Evolutionary conservation across 2,113 vertebrate species (phyloP), one percentile per base, ranked within the genome.

Genomic region (Psettodes erumei): DNA sequence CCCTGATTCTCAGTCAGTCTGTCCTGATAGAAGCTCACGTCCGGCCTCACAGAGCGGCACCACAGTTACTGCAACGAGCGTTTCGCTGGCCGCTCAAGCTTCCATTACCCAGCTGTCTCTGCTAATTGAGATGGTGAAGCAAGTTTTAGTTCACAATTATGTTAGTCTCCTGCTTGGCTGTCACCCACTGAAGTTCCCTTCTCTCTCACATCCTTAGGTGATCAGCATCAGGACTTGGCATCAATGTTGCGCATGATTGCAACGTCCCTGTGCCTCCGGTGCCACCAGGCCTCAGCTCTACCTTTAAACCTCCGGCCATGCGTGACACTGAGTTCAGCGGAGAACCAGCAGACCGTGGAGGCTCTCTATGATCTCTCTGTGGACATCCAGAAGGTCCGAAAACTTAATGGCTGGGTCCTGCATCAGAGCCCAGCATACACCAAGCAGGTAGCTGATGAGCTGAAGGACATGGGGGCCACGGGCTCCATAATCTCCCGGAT

Each of bases 381-480:
- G 21, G 95, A 99, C 61, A 19, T 98, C 74, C 93, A 92, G 6
- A 98, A 96, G 70, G 92, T 99, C 30, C 94, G 96, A 12, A 93
- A 95, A 73, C 68, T 95, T 6, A 98, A 96, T 51, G 92, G 92
- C 61, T 98, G 97, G 97, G 95, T 98, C 16, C 93, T 99, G 58
- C 83, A 83, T 65, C 94, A 93, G 71, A 93, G 90, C 21, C 82
- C 92, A 8, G 89, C 95, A 5, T 96, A 96, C 0, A 92, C 95
- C 13, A 90, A 90, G 27, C 96, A 98, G 90, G 93, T 93, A 1
- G 94, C 94, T 53, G 43, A 21, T 7, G 85, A 96, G 77, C 89
- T 99, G 65, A 90, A 79, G 75, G 92, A 94, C 80, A 92, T 98
- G 84, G 97, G 98, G 37, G 96, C 95, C 0, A 86, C 91, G 0